Base-by-base conservation (phyloP, 2,797 vertebrate species). In the Bothrops alternatus region DNA sequence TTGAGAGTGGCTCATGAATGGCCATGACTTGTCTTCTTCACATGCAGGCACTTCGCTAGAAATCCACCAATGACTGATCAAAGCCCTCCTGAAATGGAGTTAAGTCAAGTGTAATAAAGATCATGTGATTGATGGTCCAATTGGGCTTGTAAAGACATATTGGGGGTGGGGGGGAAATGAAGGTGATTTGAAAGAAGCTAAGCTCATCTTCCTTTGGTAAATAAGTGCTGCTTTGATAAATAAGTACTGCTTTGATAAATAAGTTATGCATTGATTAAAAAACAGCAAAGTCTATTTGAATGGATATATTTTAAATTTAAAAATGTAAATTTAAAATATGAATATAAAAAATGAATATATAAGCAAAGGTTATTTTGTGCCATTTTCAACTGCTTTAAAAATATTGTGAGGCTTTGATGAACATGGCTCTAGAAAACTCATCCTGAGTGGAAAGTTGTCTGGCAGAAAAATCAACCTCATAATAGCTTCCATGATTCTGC, bases 401-500 rank as follows among this genome's bases (percentile, higher is more conserved):
- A 12, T 28, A 37, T 25, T 56, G 12, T 42, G 53, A 55, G 47
- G 23, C 58, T 65, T 37, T 37, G 16, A 32, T 56, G n/a, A 85
- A 23, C 3, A 16, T 5, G 47, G 7, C 13, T 8, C 23, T 56
- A 28, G 57, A 55, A 78, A 86, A 56, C 11, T n/a, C 57, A 65
- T 90, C 26, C 32, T 50, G 63, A 32, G 1, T 78, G 26, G 18
- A 4, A 20, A 57, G 20, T 6, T 65, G 55, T 37, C 26, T 56
- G 73, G 26, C 78, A 14, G 25, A 90, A 90, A 92, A 60, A 20
- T 65, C 73, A 32, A n/a, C 85, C 50, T 90, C 20, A 86, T 60
- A 63, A 58, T 25, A 88, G 58, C 20, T 28, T 60, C 82, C 69
- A 86, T 91, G 37, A 92, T 92, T 92, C 87, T 87, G 88, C 26